A percentile compares a stretch with the other conserved stretches of the same genome.
Conservation (phyloP, 1,140 invertebrate genomes). For the Parapsyche elsis region DNA sequence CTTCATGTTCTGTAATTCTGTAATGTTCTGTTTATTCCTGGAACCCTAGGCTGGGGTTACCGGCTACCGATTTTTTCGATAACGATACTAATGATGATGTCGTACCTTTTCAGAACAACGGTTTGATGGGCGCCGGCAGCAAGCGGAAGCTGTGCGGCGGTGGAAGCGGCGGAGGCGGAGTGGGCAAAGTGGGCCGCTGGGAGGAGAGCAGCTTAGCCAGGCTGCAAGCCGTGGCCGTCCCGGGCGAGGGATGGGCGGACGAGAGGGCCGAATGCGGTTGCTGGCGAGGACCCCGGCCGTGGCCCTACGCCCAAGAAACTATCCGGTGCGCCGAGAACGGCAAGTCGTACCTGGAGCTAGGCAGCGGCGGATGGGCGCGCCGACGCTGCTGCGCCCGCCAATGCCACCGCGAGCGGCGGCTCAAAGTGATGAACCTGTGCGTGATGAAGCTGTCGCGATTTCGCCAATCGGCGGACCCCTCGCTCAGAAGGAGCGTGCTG, state of each 20-base stretch:
- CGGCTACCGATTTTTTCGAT: too few species aligned
- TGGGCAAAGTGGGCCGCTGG: constrained; percentile 66
- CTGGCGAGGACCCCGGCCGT: constrained; percentile 64
- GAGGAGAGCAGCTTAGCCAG: constrained; percentile 67
- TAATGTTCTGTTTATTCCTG: too few species aligned
- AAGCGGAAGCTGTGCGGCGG: constrained; percentile 64
- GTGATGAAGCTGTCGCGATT: constrained; percentile 92
- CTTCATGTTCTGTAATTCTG: too few species aligned
- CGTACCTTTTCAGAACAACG: constrained; percentile 55
- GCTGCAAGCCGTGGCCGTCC: constrained; percentile 66
- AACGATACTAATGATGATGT: too few species aligned
- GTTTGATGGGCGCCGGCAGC: constrained; percentile 47
- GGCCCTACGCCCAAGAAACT: constrained; percentile 77
- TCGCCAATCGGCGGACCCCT: constrained; percentile 88
- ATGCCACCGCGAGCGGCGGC: constrained; percentile 84
- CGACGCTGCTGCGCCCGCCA: constrained; percentile 80
- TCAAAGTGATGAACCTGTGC: constrained; percentile 91
- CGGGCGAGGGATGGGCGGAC: constrained; percentile 58
- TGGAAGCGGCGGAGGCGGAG: constrained; percentile 62
- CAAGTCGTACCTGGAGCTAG: constrained; percentile 89
- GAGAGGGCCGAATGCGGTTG: constrained; percentile 62
- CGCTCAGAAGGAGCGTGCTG: constrained; percentile 90
- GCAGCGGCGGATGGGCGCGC: constrained; percentile 79
- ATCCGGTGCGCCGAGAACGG: constrained; percentile 90
- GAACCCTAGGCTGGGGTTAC: too few species aligned